phyloP scores from a whole-genome alignment of 2,797 vertebrate genomes.

The Paratrypauchen microcephalus region DNA sequence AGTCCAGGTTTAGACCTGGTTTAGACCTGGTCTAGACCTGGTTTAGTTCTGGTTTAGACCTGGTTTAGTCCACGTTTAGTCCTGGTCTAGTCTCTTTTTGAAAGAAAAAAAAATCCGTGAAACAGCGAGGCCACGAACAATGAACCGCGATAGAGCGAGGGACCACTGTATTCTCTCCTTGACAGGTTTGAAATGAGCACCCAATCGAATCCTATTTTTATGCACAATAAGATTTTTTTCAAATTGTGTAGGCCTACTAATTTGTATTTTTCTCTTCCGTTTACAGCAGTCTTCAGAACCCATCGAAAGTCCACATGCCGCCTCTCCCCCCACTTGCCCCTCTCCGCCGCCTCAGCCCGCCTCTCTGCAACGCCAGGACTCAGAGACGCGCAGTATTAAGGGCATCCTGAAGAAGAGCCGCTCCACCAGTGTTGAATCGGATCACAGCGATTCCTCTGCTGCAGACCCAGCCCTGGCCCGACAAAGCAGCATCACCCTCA shows the following conservation, averaged over 20 bases:
- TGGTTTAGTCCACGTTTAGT: too few relatives aligned
- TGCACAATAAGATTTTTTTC: not conserved
- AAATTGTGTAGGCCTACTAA: not conserved
- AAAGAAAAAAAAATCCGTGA: too few relatives aligned
- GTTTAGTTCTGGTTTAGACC: too few relatives aligned
- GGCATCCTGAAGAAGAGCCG: conserved; percentile 81
- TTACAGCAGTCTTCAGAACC: not conserved
- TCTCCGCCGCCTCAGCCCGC: conserved; percentile 31
- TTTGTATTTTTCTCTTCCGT: not conserved
- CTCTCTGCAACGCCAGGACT: conserved; percentile 72
- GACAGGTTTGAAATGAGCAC: not conserved
- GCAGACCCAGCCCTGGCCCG: conserved; percentile 30
- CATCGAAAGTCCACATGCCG: conserved; percentile 23
- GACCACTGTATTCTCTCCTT: too few relatives aligned
- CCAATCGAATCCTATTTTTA: not conserved
- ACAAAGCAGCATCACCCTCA: conserved; percentile 61
- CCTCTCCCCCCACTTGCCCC: conserved; percentile 39
- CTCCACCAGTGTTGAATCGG: conserved; percentile 72
- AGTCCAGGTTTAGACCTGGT: too few relatives aligned
- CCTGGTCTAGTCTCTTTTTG: too few relatives aligned
- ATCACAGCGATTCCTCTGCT: conserved; percentile 55
- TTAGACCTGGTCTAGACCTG: too few relatives aligned
- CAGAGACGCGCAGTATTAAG: conserved; percentile 66
- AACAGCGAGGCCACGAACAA: too few relatives aligned
- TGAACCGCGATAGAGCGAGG: too few relatives aligned